phyloP scores from a whole-genome alignment of 2,797 vertebrate genomes.

The Molothrus aeneus region DNA sequence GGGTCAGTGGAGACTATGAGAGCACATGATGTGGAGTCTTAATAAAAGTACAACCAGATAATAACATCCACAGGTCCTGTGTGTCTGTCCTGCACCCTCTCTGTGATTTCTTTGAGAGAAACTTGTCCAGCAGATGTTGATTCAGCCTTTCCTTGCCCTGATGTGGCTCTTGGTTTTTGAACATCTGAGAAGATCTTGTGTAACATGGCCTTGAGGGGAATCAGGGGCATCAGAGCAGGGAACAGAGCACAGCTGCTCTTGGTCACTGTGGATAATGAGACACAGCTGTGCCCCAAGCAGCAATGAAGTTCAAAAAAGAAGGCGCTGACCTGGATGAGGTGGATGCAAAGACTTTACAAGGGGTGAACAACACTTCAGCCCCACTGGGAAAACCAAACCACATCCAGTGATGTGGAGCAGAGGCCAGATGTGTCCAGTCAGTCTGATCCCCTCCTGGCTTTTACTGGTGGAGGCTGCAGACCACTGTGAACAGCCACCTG shows the following conservation, averaged over 20 bases:
- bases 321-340: background rate
- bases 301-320: background rate
- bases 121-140: background rate
- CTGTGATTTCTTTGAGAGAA: background rate
- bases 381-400: background rate
- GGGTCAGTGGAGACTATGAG: background rate
- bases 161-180: background rate
- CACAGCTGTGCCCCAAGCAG: background rate
- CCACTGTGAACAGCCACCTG: background rate
- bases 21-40: background rate
- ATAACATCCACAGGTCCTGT: background rate
- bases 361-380: background rate
- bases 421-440: background rate
- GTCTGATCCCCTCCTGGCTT: background rate
- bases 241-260: background rate
- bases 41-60: background rate
- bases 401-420: background rate
- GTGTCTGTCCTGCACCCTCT: background rate
- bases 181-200: background rate
- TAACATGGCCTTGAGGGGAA: background rate
- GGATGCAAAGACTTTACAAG: background rate
- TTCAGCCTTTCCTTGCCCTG: background rate
- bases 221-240: background rate
- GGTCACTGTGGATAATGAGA: background rate
- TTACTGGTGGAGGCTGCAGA: background rate